Conservation (phyloP, 35 echinoderm and acorn worm genomes). For the Hemicentrotus pulcherrimus region DNA sequence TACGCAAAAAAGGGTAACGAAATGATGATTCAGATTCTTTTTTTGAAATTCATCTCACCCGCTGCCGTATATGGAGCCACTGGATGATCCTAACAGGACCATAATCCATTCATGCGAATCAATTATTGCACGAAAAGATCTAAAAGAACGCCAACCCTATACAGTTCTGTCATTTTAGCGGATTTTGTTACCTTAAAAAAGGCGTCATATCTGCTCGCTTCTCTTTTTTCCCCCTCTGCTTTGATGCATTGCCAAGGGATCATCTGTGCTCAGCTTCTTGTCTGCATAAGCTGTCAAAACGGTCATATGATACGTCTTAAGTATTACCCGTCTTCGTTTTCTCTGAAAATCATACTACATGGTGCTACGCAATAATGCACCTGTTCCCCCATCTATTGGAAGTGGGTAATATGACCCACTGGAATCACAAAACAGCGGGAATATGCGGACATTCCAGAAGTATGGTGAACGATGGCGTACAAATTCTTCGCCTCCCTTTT, state of each 20-base stretch:
- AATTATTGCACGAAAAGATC: neutral
- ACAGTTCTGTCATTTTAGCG: neutral
- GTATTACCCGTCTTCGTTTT: neutral
- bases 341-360: neutral
- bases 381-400: neutral
- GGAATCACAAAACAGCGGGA: neutral
- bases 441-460: neutral
- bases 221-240: neutral
- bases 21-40: too few relatives aligned
- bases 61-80: neutral
- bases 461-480: neutral
- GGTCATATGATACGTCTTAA: neutral
- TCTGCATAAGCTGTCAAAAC: neutral
- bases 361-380: neutral
- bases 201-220: neutral
- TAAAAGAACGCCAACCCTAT: neutral
- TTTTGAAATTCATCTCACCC: neutral
- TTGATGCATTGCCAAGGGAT: neutral
- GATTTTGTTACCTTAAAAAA: neutral
- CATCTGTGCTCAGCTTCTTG: neutral
- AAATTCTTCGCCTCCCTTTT: neutral
- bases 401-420: neutral
- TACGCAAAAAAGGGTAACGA: too few relatives aligned
- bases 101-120: neutral
- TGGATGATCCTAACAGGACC: neutral